These are phyloP conservation scores for Oriolus oriolus DNA, from an alignment of 2,113 vertebrate genomes.

Conservation along the genomic window DNA sequence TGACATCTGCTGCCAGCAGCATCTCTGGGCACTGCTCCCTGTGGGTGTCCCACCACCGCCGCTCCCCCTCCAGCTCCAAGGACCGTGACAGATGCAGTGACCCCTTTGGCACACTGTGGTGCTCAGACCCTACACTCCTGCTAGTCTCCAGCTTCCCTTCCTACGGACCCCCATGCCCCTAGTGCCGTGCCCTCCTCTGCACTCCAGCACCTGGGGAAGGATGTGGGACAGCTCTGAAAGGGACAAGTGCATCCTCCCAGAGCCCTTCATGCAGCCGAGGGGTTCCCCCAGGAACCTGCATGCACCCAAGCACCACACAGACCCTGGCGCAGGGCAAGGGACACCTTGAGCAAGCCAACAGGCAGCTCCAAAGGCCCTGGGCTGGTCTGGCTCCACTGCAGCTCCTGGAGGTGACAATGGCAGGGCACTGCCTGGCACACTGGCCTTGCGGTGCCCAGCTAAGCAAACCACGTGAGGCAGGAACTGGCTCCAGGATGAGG, in stretches of 20 bases:
- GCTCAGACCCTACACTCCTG: fast-evolving
- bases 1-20: background rate
- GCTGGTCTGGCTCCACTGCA: fast-evolving
- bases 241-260: fast-evolving
- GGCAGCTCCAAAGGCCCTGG: background rate
- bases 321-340: fast-evolving
- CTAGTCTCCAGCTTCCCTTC: background rate
- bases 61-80: background rate
- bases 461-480: background rate
- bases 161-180: background rate
- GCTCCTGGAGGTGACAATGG: background rate
- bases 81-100: fast-evolving
- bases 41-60: fast-evolving
- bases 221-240: background rate
- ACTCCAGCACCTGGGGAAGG: background rate
- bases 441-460: background rate
- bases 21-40: background rate
- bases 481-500: constrained; percentile 32
- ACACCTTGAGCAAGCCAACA: background rate
- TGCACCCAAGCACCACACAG: fast-evolving
- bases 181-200: fast-evolving
- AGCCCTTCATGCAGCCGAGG: background rate
- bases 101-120: fast-evolving
- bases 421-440: background rate
- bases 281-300: background rate